Evolutionary conservation across 2,888 invertebrate genomes (phyloP).

Genomic region (Acleris literana): DNA sequence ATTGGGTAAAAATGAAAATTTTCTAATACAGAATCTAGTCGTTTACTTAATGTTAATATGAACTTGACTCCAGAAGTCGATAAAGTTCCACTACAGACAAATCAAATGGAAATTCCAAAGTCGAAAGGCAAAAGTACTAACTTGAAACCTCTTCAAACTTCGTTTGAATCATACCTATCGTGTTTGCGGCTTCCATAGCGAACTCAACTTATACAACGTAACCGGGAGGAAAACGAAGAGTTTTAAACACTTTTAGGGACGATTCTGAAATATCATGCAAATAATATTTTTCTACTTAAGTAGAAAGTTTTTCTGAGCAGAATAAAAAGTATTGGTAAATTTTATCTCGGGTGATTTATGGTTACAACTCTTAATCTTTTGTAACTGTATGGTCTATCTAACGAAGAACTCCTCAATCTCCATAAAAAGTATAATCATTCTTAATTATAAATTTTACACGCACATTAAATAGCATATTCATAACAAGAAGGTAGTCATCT

Average conservation of each 20-base stretch:
- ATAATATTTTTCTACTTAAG: no score
- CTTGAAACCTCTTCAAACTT: slow-evolving; percentile 34
- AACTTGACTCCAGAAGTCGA: slow-evolving; percentile 21
- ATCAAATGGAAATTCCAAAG: slow-evolving; percentile 35
- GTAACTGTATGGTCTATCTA: no score
- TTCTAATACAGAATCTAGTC: neutral
- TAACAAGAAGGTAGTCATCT: no score
- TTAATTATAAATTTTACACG: no score
- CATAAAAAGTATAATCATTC: no score
- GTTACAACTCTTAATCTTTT: no score
- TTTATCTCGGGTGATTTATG: no score
- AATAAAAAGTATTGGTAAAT: no score
- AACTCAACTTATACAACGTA: slow-evolving; percentile 4
- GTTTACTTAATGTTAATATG: slow-evolving; percentile 14
- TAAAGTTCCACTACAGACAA: slow-evolving; percentile 27
- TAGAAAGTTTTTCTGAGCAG: no score
- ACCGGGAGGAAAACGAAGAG: neutral
- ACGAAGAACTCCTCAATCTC: no score
- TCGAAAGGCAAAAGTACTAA: slow-evolving; percentile 32
- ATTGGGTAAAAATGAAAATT: no score
- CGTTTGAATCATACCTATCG: slow-evolving; percentile 31
- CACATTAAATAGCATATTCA: no score
- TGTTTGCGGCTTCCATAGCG: slow-evolving; percentile 24
- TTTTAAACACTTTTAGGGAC: neutral
- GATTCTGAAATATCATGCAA: neutral